Conservation (phyloP, 2,113 vertebrate species). For the Ophthalmolycus amberensis region DNA sequence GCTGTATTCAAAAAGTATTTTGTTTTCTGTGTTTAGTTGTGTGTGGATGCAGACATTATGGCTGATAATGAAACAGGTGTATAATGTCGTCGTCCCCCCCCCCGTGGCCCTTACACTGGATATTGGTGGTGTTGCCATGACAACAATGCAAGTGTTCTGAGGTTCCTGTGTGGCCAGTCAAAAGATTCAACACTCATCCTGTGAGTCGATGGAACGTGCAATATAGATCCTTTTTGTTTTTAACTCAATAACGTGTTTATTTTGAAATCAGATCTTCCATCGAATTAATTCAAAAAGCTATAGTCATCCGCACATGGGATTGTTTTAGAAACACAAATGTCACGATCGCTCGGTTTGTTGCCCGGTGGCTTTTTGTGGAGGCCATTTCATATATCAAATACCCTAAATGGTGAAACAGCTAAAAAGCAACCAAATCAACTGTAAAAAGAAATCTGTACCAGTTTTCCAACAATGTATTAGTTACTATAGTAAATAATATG, state of each 20-base stretch:
- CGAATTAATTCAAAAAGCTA: slow-evolving; percentile 53
- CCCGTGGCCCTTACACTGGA: slow-evolving; percentile 14
- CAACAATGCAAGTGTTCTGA: slow-evolving; percentile 53
- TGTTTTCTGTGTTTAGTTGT: slow-evolving; percentile 12
- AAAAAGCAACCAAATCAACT: slow-evolving; percentile 66
- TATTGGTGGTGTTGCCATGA: slow-evolving; percentile 63
- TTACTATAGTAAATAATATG: slow-evolving; percentile 56
- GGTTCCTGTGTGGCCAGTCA: slow-evolving; percentile 49
- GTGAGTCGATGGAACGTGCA: slow-evolving; percentile 68
- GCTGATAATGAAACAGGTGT: slow-evolving; percentile 33
- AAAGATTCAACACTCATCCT: slow-evolving; percentile 39
- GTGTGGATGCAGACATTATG: slow-evolving; percentile 24
- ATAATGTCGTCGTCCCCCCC: background rate
- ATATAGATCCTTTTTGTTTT: slow-evolving; percentile 48
- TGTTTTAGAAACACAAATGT: slow-evolving; percentile 12
- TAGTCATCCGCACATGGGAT: slow-evolving; percentile 27
- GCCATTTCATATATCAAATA: slow-evolving; percentile 42
- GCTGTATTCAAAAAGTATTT: slow-evolving; percentile 4
- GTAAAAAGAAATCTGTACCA: slow-evolving; percentile 60
- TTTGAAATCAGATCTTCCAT: slow-evolving; percentile 73
- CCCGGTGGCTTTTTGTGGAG: slow-evolving; percentile 48
- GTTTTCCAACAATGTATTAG: slow-evolving; percentile 53
- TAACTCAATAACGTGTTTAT: slow-evolving; percentile 32
- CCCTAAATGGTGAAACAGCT: slow-evolving; percentile 59
- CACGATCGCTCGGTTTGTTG: slow-evolving; percentile 24